A percentile compares a stretch with the other conserved stretches of the same genome.
These are phyloP conservation scores for Dipodomys stephensi DNA, from an alignment of 2,113 vertebrate genomes.

Conservation along the genomic window DNA sequence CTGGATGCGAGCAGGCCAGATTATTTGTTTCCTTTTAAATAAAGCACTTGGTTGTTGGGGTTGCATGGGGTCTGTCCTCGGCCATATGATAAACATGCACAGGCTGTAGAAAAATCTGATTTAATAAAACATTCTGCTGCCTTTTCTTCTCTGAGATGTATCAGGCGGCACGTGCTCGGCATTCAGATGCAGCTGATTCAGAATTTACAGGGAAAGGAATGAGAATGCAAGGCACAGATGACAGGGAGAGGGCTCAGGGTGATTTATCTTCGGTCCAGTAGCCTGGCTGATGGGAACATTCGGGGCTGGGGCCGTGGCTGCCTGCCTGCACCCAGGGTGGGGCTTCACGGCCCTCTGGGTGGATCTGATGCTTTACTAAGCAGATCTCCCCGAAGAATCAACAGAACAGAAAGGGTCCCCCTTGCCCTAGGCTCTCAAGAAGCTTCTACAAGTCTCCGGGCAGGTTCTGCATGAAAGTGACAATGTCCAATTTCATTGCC, in stretches of 20 bases:
- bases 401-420: background rate
- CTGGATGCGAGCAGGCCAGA: background rate
- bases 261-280: background rate
- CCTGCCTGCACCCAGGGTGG: background rate
- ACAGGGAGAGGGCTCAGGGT: background rate
- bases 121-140: background rate
- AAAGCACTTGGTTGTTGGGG: background rate
- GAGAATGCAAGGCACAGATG: background rate
- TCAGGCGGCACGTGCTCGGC: background rate
- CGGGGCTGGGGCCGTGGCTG: background rate
- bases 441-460: background rate
- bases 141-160: background rate
- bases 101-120: background rate
- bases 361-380: background rate
- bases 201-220: background rate
- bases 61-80: background rate
- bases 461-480: background rate
- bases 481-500: background rate
- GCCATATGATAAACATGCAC: background rate
- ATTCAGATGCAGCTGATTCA: background rate
- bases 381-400: background rate
- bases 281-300: background rate
- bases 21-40: slow-evolving; percentile 34
- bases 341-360: fast-evolving
- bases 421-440: background rate